These are phyloP conservation scores for Antitype chi DNA, from an alignment of 2,888 invertebrate genomes.

Conservation along the genomic window DNA sequence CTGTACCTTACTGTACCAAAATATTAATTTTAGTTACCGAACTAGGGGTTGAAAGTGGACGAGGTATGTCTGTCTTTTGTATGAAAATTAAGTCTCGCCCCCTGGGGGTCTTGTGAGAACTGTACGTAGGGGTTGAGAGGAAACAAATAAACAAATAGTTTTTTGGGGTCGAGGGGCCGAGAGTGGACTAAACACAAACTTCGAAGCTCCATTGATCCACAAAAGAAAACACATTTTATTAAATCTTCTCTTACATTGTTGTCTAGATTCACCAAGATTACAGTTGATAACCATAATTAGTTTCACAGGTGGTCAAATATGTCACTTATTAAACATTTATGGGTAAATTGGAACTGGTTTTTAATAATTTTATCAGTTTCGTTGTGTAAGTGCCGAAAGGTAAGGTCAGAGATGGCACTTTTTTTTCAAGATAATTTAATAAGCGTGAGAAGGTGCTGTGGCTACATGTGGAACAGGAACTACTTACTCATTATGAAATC, in stretches of 20 bases:
- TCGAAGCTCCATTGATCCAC: neutral
- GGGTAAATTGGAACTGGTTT: constrained; percentile 57
- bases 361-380: constrained; percentile 33
- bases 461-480: constrained; percentile 1
- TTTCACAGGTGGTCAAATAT: constrained; percentile 32
- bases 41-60: too few relatives aligned
- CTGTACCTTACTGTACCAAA: too few relatives aligned
- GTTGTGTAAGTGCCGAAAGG: constrained; percentile 45
- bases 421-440: constrained; percentile 14
- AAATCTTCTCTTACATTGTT: constrained; percentile 11
- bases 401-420: constrained; percentile 30
- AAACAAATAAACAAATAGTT: too few relatives aligned
- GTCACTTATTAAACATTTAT: constrained; percentile 33
- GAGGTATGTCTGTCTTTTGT: too few relatives aligned
- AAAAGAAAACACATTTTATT: constrained; percentile 19
- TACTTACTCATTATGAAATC: constrained; percentile 2
- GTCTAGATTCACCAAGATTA: constrained; percentile 31
- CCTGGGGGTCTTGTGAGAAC: too few relatives aligned
- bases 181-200: too few relatives aligned
- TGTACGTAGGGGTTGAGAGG: too few relatives aligned
- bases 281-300: constrained; percentile 34
- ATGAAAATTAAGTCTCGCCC: too few relatives aligned
- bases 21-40: too few relatives aligned
- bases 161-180: too few relatives aligned
- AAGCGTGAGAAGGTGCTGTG: neutral